These are phyloP conservation scores for Diachasma alloeum DNA, from an alignment of 1,140 invertebrate genomes.

Conservation along the genomic window DNA sequence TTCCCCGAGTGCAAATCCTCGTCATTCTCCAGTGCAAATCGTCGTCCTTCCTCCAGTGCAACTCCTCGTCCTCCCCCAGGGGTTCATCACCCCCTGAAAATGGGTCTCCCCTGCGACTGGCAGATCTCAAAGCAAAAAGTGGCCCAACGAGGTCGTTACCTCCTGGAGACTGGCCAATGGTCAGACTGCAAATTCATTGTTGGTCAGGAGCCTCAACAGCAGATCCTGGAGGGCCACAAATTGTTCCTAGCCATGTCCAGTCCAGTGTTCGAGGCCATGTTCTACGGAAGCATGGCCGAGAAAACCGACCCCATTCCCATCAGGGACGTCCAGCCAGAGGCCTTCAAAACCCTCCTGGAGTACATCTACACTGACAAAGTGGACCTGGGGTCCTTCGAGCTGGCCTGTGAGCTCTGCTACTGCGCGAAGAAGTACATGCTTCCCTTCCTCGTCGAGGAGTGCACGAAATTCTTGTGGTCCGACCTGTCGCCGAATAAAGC, in stretches of 20 bases:
- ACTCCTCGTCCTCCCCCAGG: neutral
- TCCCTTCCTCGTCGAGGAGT: constrained; percentile 80
- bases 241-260: constrained; percentile 84
- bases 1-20: neutral
- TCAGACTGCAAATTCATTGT: constrained; percentile 83
- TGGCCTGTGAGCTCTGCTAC: constrained; percentile 86
- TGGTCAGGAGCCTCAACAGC: constrained; percentile 78
- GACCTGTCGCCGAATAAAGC: constrained; percentile 82
- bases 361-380: constrained; percentile 86
- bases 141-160: constrained; percentile 73
- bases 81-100: constrained; percentile 20
- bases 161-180: constrained; percentile 80
- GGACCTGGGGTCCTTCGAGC: constrained; percentile 79
- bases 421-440: constrained; percentile 90
- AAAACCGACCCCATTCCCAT: constrained; percentile 79
- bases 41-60: neutral
- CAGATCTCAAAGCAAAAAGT: constrained; percentile 75
- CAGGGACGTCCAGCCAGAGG: constrained; percentile 83
- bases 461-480: constrained; percentile 81
- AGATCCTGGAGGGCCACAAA: constrained; percentile 79
- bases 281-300: constrained; percentile 77
- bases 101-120: constrained; percentile 71
- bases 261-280: constrained; percentile 84
- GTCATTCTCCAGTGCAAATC: neutral
- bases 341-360: constrained; percentile 80